Evolutionary conservation across 2,113 vertebrate species (phyloP), one percentile per base, ranked within the genome.

Genomic region (Periophthalmodon schlosseri): DNA sequence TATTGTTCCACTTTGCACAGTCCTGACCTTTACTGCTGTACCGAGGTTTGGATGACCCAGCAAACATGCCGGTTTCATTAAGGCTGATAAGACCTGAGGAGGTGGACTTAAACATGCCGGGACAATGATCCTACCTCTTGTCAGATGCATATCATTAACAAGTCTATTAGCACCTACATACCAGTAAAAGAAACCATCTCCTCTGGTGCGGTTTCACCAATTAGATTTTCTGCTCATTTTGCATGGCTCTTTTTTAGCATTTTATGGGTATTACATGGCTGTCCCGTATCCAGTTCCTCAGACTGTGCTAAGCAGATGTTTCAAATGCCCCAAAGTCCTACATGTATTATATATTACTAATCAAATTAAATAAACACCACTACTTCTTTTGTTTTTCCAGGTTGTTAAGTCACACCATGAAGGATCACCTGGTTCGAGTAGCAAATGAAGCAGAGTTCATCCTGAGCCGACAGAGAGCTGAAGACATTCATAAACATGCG

Each of bases 391-490:
- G 68, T 60, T 83, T 63, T 18, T 36, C 14, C 82, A 99, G 98
- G 82, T 92, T 99, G 84, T 91, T 99, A 83, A 99, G 98, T 87
- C 98, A 99, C 90, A 99, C 96, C 60, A 99, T 99, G 98, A 99
- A 99, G 92, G 98, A 99, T 87, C 98, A 99, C 87, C 94, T 99
- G 84, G 98, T 99, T 56, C 95, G 98, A 77, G 98, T 99, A 63
- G 97, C 96, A 65, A 99, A 99, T 67, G 98, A 99, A 93, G 98
- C 98, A 3, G 98, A 99, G 84, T 99, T 99, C 78, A 99, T 99
- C 91, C 91, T 99, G 73, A 99, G 94, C 90, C 94, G 97, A 69
- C 98, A 99, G 90, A 95, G 96, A 81, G 96, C 98, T 12, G 98
- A 99, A 88, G 97, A 99, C 88, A 95, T 99, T 86, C 97, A 98